Base-by-base conservation (phyloP, 2,113 vertebrate genomes). In the Phaetusa simplex region DNA sequence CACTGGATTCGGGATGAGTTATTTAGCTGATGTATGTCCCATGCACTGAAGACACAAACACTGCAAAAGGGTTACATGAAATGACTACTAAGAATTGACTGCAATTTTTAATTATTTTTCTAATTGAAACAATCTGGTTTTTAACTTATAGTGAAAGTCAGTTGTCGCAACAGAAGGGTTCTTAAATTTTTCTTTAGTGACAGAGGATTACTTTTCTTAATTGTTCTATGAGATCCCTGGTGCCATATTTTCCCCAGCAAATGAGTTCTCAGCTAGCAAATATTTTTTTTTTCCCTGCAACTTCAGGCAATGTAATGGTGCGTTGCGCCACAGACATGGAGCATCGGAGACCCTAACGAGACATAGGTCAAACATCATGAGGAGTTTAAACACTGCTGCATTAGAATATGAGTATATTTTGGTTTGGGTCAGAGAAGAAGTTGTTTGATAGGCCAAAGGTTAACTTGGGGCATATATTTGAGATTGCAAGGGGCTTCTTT, bases 391-490 rank as follows among this genome's bases (percentile, higher is more conserved):
- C 23, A 58, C 61, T 89, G 42, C 40, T 82, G 49, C 70, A 53
- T 90, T 94, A 77, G 58, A 83, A 64, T 88, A 88, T 4, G 36
- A 83, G 61, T 94, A 38, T 93, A 90, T 93, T 93, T 95, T 90
- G 67, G 0, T 91, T 77, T 56, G 82, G 87, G 74, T 96, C 96
- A 96, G 87, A 80, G 78, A 95, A 73, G 29, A 86, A 95, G 77
- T 90, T 95, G 59, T 86, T 95, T 86, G 74, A 66, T 38, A 88
- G 50, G 82, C 32, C 78, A 86, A 59, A 96, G 67, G 47, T 95
- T 88, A 86, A 81, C 47, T 58, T 64, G 9, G 49, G 40, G 45
- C 64, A 38, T 81, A 55, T 90, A 88, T 85, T 89, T 95, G 61
- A 90, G n/a, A 81, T 86, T 89, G 61, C 70, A 69, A 89, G 49